phyloP scores from a whole-genome alignment of 2,888 invertebrate species.

The Fragum sueziense region DNA sequence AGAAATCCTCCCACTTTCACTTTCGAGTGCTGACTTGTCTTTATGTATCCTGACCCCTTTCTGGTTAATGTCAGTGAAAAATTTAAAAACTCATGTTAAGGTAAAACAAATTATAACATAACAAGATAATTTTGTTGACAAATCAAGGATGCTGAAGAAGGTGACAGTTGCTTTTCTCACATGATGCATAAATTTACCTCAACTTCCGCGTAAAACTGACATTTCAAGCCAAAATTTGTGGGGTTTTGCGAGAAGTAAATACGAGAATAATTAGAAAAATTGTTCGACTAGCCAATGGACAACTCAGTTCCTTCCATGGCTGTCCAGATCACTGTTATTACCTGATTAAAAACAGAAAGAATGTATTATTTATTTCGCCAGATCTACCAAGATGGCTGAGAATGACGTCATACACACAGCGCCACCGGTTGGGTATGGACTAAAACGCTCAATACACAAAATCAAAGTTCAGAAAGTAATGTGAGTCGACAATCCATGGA shows the following conservation, averaged over 20 bases:
- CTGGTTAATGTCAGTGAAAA: too few relatives aligned
- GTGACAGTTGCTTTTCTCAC: conserved; percentile 38
- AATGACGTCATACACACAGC: conserved; percentile 58
- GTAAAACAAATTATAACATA: not conserved
- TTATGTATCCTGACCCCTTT: not conserved
- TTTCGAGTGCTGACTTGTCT: not conserved
- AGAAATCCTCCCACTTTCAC: conserved; percentile 20
- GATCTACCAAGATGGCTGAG: conserved; percentile 62
- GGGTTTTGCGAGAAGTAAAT: not conserved
- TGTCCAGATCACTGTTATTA: conserved; percentile 27
- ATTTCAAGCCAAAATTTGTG: too few relatives aligned
- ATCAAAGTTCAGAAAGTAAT: too few relatives aligned
- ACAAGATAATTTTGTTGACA: not conserved
- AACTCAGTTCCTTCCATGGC: too few relatives aligned
- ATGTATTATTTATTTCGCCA: conserved; percentile 54
- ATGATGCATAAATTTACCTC: conserved; percentile 49
- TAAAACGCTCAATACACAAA: not conserved
- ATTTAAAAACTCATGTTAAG: too few relatives aligned
- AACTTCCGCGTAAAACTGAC: conserved; percentile 48
- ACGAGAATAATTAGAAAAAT: not conserved
- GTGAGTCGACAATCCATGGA: too few relatives aligned
- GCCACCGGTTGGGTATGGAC: conserved; percentile 19
- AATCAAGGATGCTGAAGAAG: not conserved
- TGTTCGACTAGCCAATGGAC: too few relatives aligned
- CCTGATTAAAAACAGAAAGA: conserved; percentile 33